Conservation (phyloP, 2,113 vertebrate species). For the Porphyrio hochstetteri region DNA sequence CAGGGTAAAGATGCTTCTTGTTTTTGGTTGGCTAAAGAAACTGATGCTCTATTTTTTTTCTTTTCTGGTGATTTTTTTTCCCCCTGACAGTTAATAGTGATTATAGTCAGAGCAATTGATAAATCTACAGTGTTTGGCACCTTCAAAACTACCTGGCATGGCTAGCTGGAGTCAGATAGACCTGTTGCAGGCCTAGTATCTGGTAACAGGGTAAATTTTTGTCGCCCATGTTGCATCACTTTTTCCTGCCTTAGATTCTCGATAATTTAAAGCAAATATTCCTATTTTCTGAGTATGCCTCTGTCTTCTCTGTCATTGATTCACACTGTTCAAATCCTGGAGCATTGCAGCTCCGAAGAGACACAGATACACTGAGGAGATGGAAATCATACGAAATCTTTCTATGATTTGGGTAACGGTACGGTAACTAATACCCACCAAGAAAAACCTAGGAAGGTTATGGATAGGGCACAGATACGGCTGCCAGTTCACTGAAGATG, state of each 20-base stretch:
- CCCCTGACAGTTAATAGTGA: not conserved
- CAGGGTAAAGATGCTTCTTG: not conserved
- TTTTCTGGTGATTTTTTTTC: not conserved
- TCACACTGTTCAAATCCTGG: not conserved
- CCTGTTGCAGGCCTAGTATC: accelerated
- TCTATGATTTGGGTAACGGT: not conserved
- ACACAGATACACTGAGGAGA: not conserved
- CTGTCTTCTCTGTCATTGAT: not conserved
- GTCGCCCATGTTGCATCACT: accelerated
- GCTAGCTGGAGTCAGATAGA: not conserved
- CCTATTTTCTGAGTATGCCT: not conserved
- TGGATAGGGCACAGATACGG: not conserved
- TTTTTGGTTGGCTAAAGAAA: no score
- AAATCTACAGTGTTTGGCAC: not conserved
- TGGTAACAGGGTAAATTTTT: not conserved
- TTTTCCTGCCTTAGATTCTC: not conserved
- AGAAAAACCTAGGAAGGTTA: not conserved
- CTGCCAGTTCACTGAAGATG: not conserved
- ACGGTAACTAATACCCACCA: not conserved
- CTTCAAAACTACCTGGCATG: not conserved
- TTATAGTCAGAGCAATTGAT: not conserved
- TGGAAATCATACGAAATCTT: not conserved
- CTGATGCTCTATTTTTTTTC: not conserved
- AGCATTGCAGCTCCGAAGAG: not conserved
- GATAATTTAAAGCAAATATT: not conserved